phyloP scores from a whole-genome alignment of 2,888 invertebrate genomes.

The Melieria omissa region DNA sequence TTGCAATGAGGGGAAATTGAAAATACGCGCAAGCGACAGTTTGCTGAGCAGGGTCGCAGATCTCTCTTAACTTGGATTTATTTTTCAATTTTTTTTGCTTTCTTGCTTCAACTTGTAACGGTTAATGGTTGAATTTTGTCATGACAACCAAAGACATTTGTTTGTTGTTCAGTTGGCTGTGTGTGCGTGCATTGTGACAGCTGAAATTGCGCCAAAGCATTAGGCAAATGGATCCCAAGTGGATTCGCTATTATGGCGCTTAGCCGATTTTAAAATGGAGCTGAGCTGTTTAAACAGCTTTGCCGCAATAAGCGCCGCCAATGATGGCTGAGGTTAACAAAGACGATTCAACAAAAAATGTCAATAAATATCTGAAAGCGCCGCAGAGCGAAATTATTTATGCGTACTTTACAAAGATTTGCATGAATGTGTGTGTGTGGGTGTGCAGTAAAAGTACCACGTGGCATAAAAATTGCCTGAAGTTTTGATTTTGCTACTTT shows the following conservation, averaged over 20 bases:
- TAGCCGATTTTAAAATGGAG: conserved; percentile 23
- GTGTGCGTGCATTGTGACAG: no score
- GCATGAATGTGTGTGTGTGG: background rate
- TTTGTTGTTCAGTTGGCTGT: conserved; percentile 5
- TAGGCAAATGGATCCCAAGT: conserved; percentile 34
- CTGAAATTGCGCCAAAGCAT: conserved; percentile 20
- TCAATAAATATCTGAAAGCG: no score
- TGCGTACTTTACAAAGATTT: background rate
- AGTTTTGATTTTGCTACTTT: no score
- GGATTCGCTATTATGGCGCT: conserved; percentile 29
- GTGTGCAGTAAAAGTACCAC: no score
- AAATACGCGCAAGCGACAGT: conserved; percentile 15
- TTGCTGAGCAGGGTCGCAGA: conserved; percentile 13
- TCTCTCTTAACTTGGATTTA: conserved; percentile 1
- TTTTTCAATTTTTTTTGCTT: background rate
- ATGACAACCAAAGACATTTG: conserved; percentile 23
- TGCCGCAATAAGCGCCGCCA: background rate
- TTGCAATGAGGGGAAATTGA: no score
- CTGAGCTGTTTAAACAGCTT: conserved; percentile 27
- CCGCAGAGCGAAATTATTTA: no score
- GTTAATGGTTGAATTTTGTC: conserved; percentile 1
- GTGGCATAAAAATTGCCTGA: no score
- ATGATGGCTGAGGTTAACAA: no score
- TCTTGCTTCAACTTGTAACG: background rate
- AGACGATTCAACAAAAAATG: no score